phyloP scores from a whole-genome alignment of 2,113 vertebrate species.

The Dascyllus trimaculatus region DNA sequence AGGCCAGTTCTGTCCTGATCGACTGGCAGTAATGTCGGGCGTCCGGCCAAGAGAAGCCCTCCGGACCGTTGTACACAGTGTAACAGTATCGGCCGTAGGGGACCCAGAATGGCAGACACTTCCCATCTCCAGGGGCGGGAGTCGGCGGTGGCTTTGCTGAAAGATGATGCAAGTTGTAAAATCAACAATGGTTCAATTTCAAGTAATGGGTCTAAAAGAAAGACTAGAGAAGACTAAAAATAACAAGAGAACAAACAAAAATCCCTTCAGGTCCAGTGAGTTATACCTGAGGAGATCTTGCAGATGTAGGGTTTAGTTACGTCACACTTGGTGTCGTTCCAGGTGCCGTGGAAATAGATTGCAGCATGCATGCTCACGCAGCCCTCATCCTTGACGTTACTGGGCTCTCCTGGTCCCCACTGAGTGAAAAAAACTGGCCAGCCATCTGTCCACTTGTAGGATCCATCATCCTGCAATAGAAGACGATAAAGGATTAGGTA shows the following conservation, averaged over 20 bases:
- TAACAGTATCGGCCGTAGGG: slow-evolving; percentile 82
- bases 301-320: slow-evolving; percentile 81
- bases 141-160: slow-evolving; percentile 79
- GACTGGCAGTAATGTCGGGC: slow-evolving; percentile 73
- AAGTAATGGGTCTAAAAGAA: too few species aligned
- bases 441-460: slow-evolving; percentile 80
- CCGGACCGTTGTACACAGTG: slow-evolving; percentile 52
- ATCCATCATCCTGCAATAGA: slow-evolving; percentile 60
- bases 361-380: slow-evolving; percentile 82
- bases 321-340: slow-evolving; percentile 86
- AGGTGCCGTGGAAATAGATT: slow-evolving; percentile 78
- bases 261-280: background rate
- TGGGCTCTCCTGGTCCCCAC: slow-evolving; percentile 86
- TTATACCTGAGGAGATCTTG: slow-evolving; percentile 82
- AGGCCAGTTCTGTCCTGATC: slow-evolving; percentile 64
- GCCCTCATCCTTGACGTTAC: slow-evolving; percentile 76
- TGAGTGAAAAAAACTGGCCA: slow-evolving; percentile 87
- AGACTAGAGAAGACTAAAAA: background rate
- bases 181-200: background rate
- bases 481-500: background rate
- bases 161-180: background rate
- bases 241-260: background rate
- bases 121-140: slow-evolving; percentile 77
- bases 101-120: slow-evolving; percentile 48
- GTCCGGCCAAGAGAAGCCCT: slow-evolving; percentile 82